phyloP scores from a whole-genome alignment of 2,888 invertebrate genomes.

The Orthonychiurus folsomi region DNA sequence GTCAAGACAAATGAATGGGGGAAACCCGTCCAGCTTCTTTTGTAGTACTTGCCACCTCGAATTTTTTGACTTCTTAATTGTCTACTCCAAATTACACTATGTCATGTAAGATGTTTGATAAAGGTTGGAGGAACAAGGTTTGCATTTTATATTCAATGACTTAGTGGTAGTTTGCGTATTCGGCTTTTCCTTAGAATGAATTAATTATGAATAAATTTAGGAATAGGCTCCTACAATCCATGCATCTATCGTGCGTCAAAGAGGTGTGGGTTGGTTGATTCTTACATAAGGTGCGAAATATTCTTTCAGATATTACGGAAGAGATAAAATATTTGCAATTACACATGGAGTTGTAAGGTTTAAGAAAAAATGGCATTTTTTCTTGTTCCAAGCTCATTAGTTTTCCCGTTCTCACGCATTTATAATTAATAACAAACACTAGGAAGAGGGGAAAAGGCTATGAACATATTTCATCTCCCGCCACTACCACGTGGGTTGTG shows the following conservation, averaged over 20 bases:
- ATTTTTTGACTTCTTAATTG: too few relatives aligned
- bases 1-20: too few relatives aligned
- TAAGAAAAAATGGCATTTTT: background rate
- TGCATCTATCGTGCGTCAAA: background rate
- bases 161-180: too few relatives aligned
- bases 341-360: background rate
- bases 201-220: background rate
- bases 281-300: background rate
- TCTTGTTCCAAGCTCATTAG: background rate
- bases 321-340: background rate
- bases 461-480: background rate
- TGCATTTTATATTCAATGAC: too few relatives aligned
- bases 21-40: too few relatives aligned
- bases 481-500: background rate
- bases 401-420: constrained; percentile 1
- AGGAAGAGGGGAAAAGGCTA: background rate
- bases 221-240: background rate
- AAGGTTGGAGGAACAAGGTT: too few relatives aligned
- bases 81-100: too few relatives aligned
- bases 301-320: background rate
- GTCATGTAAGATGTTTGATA: too few relatives aligned
- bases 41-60: too few relatives aligned
- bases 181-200: background rate
- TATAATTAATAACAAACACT: background rate
- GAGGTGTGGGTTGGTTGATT: background rate